Conservation (phyloP, 2,113 vertebrate species). For the Phyllostomus hastatus region DNA sequence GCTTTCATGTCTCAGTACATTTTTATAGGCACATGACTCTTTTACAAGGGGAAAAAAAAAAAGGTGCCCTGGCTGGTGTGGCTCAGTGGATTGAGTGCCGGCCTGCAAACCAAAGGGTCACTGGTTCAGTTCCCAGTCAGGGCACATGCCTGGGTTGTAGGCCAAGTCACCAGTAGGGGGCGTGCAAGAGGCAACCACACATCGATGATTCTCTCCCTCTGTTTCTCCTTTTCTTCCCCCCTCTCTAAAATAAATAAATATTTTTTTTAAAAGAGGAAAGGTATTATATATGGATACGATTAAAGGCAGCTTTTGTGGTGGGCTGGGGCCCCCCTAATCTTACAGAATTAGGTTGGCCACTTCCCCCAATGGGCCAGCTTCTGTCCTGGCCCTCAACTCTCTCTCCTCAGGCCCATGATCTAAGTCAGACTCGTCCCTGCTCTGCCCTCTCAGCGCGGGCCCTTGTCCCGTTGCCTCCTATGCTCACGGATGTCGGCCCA, state of each 20-base stretch:
- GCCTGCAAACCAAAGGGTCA: no score
- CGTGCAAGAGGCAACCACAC: no score
- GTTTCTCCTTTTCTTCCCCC: no score
- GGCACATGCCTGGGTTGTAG: no score
- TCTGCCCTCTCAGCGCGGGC: accelerated
- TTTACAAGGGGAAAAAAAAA: neutral
- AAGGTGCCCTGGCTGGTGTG: no score
- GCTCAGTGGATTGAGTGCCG: no score
- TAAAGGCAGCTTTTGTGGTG: neutral
- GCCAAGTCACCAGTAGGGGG: no score
- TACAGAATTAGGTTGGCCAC: accelerated
- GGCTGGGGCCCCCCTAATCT: neutral
- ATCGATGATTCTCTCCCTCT: no score
- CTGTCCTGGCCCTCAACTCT: neutral
- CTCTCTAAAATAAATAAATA: no score
- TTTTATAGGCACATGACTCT: neutral
- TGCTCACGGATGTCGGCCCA: accelerated
- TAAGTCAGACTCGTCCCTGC: accelerated
- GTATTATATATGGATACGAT: neutral
- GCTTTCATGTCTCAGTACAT: neutral
- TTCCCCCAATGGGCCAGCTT: neutral
- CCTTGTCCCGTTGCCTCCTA: neutral
- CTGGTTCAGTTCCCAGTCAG: no score
- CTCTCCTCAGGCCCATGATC: accelerated
- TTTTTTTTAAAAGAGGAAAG: neutral